Evolutionary conservation across 2,888 invertebrate genomes (phyloP).

Genomic region (Limnephilus rhombicus): DNA sequence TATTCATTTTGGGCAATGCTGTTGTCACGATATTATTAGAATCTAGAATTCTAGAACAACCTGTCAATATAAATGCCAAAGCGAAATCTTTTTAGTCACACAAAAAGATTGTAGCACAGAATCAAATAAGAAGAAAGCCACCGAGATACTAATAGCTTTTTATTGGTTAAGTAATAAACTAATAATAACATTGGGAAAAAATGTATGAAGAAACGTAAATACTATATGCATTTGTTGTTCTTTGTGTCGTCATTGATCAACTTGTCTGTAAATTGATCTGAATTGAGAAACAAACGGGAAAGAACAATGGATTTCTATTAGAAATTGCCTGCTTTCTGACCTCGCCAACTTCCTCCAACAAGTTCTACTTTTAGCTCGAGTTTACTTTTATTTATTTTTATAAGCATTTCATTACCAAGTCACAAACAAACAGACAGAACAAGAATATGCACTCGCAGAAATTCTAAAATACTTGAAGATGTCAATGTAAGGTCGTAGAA

Average conservation of each 20-base stretch:
- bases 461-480: not conserved
- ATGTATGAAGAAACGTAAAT: not conserved
- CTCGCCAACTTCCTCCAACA: not conserved
- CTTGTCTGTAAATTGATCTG: not conserved
- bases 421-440: not conserved
- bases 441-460: not conserved
- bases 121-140: not conserved
- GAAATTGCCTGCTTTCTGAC: not conserved
- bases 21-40: not conserved
- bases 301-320: constrained; percentile 1
- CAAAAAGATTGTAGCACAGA: not conserved
- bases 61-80: not conserved
- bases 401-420: not conserved
- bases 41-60: not conserved
- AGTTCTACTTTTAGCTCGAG: not conserved
- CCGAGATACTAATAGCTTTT: not conserved
- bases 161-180: not conserved
- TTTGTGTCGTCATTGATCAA: not conserved
- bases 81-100: not conserved
- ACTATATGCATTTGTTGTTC: not conserved
- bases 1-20: not conserved
- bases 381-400: not conserved
- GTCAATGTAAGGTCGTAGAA: not conserved
- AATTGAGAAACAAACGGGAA: not conserved
- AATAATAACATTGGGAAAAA: not conserved